A percentile compares a stretch with the other conserved stretches of the same genome.
phyloP scores from a whole-genome alignment of 2,888 invertebrate genomes.

The Perdita meconis region DNA sequence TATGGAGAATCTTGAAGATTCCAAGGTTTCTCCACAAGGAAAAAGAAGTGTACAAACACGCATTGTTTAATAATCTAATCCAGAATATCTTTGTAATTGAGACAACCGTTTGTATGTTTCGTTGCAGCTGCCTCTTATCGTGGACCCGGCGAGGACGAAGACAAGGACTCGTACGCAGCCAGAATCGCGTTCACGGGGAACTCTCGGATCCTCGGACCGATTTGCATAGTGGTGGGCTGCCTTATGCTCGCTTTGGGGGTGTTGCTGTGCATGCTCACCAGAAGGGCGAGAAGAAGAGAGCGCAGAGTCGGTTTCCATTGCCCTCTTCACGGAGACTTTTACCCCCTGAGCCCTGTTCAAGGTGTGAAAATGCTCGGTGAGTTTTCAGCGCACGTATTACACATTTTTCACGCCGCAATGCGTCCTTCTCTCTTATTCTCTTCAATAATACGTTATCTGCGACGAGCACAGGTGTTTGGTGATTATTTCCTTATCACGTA shows the following conservation, averaged over 20 bases:
- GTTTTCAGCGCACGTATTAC: conserved; percentile 29
- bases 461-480: too few species aligned
- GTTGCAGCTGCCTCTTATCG: conserved; percentile 89
- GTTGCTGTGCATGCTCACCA: conserved; percentile 88
- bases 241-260: conserved; percentile 89
- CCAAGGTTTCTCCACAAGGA: too few species aligned
- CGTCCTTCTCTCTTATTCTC: too few species aligned
- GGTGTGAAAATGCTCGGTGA: conserved; percentile 81
- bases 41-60: too few species aligned
- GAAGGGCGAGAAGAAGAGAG: conserved; percentile 88
- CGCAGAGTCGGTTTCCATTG: conserved; percentile 91
- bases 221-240: conserved; percentile 90
- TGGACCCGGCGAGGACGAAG: conserved; percentile 90
- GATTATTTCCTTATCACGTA: too few species aligned
- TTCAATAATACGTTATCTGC: too few species aligned
- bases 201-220: conserved; percentile 89
- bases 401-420: too few species aligned
- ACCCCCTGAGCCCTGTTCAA: conserved; percentile 89
- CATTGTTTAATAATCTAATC: too few species aligned
- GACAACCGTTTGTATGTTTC: background rate
- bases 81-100: too few species aligned
- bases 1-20: too few species aligned
- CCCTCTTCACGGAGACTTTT: conserved; percentile 91
- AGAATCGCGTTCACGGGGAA: conserved; percentile 91
- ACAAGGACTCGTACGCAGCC: conserved; percentile 89